Percentiles rank a stretch among this genome's conserved stretches.
Evolutionary conservation across 1,140 invertebrate species (phyloP).

Genomic region (Drosophila nasuta): DNA sequence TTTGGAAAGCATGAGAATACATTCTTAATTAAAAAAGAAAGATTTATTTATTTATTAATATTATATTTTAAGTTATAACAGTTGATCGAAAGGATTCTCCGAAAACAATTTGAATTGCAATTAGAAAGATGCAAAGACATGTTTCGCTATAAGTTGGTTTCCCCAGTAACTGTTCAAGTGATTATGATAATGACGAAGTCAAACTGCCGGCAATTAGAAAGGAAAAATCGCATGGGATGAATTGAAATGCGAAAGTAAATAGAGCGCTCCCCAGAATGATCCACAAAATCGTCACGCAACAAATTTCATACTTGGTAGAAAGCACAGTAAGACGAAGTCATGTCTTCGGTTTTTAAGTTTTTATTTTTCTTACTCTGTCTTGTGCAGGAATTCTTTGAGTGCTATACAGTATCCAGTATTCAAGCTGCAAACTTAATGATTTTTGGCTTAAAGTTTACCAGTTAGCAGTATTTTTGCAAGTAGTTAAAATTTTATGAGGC

Average conservation of each 20-base stretch:
- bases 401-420: conserved; percentile 14
- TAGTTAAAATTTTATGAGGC: conserved; percentile 81
- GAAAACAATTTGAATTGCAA: conserved; percentile 76
- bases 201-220: conserved; percentile 11
- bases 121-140: conserved; percentile 70
- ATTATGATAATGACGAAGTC: conserved; percentile 71
- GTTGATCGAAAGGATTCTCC: no score
- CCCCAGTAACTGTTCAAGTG: conserved; percentile 29
- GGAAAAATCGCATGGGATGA: not conserved
- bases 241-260: conserved; percentile 22
- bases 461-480: conserved; percentile 81
- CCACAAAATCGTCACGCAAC: conserved; percentile 78
- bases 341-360: not conserved
- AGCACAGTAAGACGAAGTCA: conserved; percentile 47
- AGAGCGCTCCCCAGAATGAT: conserved; percentile 39
- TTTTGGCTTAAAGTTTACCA: conserved; percentile 83
- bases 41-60: no score
- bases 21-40: no score
- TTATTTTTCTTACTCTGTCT: not conserved
- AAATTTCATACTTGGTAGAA: conserved; percentile 63
- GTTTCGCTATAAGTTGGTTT: no score
- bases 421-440: conserved; percentile 77
- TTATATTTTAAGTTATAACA: no score
- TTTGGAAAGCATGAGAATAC: no score
- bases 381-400: conserved; percentile 33